Evolutionary conservation across 2,888 invertebrate genomes (phyloP).

Genomic region (Drosophila helvetica): DNA sequence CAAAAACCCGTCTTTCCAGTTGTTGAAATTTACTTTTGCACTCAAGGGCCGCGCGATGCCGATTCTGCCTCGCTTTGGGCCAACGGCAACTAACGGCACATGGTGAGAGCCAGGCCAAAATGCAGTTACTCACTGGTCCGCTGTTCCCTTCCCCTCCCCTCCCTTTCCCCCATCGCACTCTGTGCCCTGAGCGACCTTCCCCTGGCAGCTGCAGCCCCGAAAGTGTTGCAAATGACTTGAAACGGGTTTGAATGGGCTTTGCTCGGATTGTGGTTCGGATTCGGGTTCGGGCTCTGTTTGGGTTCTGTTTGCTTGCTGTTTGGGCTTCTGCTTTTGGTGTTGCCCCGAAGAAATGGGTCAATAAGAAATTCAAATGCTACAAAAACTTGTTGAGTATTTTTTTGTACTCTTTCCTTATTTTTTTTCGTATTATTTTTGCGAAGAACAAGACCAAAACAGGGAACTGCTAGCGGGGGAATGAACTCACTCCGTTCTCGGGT

Average conservation of each 20-base stretch:
- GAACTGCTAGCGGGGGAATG: constrained; percentile 43
- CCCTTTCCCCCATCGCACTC: neutral
- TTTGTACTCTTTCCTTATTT: constrained; percentile 22
- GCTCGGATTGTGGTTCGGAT: constrained; percentile 14
- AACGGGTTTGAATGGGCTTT: constrained; percentile 56
- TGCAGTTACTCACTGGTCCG: constrained; percentile 40
- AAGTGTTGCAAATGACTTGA: constrained; percentile 62
- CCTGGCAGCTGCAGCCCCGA: constrained; percentile 54
- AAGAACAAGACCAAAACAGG: constrained; percentile 35
- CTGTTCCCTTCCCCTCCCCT: neutral
- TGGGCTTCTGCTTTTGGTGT: constrained; percentile 16
- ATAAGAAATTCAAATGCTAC: constrained; percentile 67
- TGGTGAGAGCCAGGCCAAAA: constrained; percentile 27
- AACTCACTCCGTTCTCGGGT: constrained; percentile 48
- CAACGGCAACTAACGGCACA: constrained; percentile 62
- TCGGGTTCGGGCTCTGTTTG: constrained; percentile 1
- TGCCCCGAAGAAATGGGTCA: constrained; percentile 64
- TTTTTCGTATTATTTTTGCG: constrained; percentile 3
- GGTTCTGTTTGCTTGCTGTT: constrained; percentile 21
- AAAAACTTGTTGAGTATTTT: constrained; percentile 57
- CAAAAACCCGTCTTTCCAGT: constrained; percentile 43
- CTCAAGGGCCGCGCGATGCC: constrained; percentile 43
- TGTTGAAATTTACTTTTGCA: constrained; percentile 36
- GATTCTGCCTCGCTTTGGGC: constrained; percentile 34
- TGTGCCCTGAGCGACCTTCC: constrained; percentile 45